Evolutionary conservation across 1,140 invertebrate species (phyloP).

Genomic region (Cydia fagiglandana): DNA sequence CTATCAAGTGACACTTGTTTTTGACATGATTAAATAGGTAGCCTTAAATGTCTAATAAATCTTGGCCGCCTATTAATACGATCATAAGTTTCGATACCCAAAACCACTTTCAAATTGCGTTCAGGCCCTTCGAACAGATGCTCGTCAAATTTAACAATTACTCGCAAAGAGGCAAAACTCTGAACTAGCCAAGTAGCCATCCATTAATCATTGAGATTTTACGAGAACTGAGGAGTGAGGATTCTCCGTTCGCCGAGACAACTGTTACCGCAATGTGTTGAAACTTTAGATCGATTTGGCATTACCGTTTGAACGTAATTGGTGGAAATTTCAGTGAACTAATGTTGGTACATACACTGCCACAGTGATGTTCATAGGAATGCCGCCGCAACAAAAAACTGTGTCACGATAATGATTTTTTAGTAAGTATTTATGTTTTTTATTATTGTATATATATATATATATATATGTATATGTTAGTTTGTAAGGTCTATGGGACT

Average conservation of each 20-base stretch:
- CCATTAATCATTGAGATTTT: constrained; percentile 17
- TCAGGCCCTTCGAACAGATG: not conserved
- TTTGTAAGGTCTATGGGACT: no score
- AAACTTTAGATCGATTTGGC: constrained; percentile 18
- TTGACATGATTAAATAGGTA: not conserved
- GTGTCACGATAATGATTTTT: no score
- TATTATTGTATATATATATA: no score
- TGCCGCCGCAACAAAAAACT: no score
- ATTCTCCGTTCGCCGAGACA: constrained; percentile 3
- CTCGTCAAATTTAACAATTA: constrained; percentile 19
- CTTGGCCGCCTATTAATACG: not conserved
- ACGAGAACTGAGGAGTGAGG: not conserved
- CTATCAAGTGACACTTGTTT: not conserved
- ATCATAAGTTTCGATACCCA: not conserved
- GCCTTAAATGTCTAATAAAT: not conserved
- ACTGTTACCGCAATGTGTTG: constrained; percentile 16
- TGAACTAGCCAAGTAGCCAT: not conserved
- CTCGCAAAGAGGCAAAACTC: constrained; percentile 1
- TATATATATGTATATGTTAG: no score
- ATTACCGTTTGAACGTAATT: constrained; percentile 12
- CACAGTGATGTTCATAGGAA: not conserved
- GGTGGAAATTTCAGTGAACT: not conserved
- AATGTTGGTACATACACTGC: not conserved
- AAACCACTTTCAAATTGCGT: not conserved
- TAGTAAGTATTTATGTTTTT: no score